Conservation (phyloP, 2,888 invertebrate genomes). For the Rhamnusium bicolor region DNA sequence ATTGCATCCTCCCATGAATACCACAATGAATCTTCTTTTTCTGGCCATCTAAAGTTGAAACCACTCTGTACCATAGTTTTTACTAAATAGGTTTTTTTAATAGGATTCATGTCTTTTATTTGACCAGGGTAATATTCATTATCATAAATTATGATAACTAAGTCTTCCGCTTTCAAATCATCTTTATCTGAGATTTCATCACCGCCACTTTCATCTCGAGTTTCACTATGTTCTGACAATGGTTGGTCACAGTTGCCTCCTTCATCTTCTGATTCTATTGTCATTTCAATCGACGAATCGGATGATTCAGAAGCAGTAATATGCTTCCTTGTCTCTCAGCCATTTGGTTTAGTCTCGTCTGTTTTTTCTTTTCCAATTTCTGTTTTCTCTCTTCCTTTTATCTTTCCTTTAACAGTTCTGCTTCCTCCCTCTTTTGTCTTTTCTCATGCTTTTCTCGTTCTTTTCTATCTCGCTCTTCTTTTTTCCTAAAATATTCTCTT, state of each 20-base stretch:
- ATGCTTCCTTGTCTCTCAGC: background rate
- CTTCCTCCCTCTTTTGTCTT: slow-evolving; percentile 1
- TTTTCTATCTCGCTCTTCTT: slow-evolving; percentile 7
- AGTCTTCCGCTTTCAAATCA: slow-evolving; percentile 16
- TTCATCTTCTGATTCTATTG: slow-evolving; percentile 21
- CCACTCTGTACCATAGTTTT: background rate
- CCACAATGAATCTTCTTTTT: background rate
- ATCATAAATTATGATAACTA: slow-evolving; percentile 22
- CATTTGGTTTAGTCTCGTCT: slow-evolving; percentile 1
- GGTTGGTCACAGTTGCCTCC: slow-evolving; percentile 22
- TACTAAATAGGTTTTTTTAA: background rate
- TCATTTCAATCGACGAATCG: slow-evolving; percentile 25
- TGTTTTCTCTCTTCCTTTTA: background rate
- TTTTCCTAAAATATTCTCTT: slow-evolving; percentile 6
- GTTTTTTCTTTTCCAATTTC: slow-evolving; percentile 3
- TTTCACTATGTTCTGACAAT: slow-evolving; percentile 14
- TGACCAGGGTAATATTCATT: background rate
- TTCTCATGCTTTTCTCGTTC: slow-evolving; percentile 1
- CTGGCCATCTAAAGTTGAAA: slow-evolving; percentile 10
- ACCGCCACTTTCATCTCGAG: background rate
- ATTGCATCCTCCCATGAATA: background rate
- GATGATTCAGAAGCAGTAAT: background rate
- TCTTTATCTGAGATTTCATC: slow-evolving; percentile 9
- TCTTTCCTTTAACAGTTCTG: slow-evolving; percentile 1
- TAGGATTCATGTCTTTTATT: background rate